Conservation (phyloP, 2,888 invertebrate species). For the Epicampocera succincta region DNA sequence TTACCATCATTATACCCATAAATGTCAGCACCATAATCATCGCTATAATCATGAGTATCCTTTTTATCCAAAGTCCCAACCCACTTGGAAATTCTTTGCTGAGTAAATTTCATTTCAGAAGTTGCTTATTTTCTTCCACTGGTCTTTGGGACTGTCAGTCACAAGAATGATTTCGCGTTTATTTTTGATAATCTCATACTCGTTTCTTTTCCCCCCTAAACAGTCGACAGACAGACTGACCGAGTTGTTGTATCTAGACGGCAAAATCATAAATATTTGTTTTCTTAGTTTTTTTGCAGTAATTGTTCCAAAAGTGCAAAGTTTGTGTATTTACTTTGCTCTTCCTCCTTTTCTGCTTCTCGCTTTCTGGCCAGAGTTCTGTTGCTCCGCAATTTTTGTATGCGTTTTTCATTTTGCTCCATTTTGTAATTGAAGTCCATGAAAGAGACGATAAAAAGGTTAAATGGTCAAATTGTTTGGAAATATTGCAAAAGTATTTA, state of each 20-base stretch:
- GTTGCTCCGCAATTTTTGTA: neutral
- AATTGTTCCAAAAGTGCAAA: constrained; percentile 42
- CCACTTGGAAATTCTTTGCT: constrained; percentile 10
- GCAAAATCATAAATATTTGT: constrained; percentile 30
- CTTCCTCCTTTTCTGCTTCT: neutral
- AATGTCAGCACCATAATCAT: constrained; percentile 29
- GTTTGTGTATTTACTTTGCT: constrained; percentile 26
- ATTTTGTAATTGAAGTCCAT: constrained; percentile 47
- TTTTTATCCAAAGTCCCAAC: neutral
- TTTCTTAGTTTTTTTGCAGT: neutral
- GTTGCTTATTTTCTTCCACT: no score
- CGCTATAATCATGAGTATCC: neutral
- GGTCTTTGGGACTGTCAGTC: neutral
- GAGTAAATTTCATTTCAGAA: no score
- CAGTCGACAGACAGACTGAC: constrained; percentile 2
- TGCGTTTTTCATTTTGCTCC: neutral
- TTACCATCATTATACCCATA: constrained; percentile 31
- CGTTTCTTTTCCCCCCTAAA: constrained; percentile 1
- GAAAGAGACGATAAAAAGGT: constrained; percentile 46
- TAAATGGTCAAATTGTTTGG: constrained; percentile 59
- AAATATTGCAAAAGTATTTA: constrained; percentile 48
- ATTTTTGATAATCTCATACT: neutral
- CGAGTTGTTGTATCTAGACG: constrained; percentile 21
- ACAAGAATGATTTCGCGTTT: neutral
- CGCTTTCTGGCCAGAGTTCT: neutral